Evolutionary conservation across 2,797 vertebrate species (phyloP), one percentile per base, ranked within the genome.

Genomic region (Anabas testudineus): DNA sequence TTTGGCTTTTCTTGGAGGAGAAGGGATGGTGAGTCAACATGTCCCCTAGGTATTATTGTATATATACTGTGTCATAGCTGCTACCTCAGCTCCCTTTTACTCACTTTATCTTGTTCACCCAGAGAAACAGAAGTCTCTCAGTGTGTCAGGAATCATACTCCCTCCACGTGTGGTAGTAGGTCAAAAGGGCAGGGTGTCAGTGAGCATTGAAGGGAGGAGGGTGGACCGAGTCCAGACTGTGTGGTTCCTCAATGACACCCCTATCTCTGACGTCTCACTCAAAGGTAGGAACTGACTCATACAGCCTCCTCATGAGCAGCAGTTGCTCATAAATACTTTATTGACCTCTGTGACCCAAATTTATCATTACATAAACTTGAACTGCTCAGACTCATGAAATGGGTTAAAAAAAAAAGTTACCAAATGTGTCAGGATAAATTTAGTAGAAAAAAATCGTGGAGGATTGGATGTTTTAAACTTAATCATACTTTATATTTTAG

Each of bases 1-100:
- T 94, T 95, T 41, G 93, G 94, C n/a, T 94, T 95, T 75, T 95
- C 94, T n/a, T 95, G 94, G 94, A 91, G 90, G 47, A 92, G 89
- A 74, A 91, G 91, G 46, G 94, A 95, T 43, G 94, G 94, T 95
- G 78, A 90, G 90, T 84, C n/a, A n/a, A n/a, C n/a, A n/a, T n/a
- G n/a, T n/a, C n/a, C n/a, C n/a, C n/a, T n/a, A n/a, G n/a, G n/a
- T n/a, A n/a, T n/a, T n/a, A n/a, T n/a, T n/a, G n/a, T n/a, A n/a
- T n/a, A n/a, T n/a, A n/a, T n/a, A n/a, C n/a, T n/a, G n/a, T n/a
- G n/a, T n/a, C n/a, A 26, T 10, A 41, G 4, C 39, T 65, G 39
- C 16, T 22, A 7, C 0, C 4, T 41, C 45, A 6, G 4, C 3
- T 18, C 3, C 36, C 0, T 10, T 54, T 14, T 48, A 19, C 22